These are phyloP conservation scores for Heterodera carotae DNA, from an alignment of 1,140 invertebrate species.

Conservation along the genomic window DNA sequence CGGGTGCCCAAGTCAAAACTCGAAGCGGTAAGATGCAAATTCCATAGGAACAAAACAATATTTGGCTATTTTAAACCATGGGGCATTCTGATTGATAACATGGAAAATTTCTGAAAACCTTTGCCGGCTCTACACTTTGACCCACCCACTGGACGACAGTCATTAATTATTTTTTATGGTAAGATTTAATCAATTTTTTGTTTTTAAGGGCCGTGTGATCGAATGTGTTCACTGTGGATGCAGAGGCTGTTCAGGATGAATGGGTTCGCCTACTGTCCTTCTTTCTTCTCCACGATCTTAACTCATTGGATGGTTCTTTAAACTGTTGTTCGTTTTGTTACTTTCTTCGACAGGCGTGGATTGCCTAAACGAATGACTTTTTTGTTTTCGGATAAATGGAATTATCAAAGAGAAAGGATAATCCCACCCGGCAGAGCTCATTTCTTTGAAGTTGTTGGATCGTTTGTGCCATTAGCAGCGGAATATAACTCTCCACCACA, in stretches of 20 bases:
- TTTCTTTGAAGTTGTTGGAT: not conserved
- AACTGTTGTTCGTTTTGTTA: not conserved
- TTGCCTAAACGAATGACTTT: not conserved
- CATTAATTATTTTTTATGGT: not conserved
- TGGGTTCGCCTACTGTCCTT: not conserved
- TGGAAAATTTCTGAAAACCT: no score
- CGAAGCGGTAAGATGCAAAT: conserved; percentile 85
- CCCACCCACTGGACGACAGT: no score
- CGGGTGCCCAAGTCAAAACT: conserved; percentile 95
- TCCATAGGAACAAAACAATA: not conserved
- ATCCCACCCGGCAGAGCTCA: not conserved
- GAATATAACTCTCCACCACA: not conserved
- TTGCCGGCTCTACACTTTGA: no score
- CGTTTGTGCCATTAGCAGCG: not conserved
- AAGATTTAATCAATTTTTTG: conserved; percentile 35
- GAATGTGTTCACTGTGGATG: conserved; percentile 66
- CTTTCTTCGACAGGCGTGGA: not conserved
- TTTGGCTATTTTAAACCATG: no score
- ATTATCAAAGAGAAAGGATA: not conserved
- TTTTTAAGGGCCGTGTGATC: conserved; percentile 58
- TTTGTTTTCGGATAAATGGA: not conserved
- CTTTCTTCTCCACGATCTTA: not conserved
- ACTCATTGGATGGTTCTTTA: not conserved
- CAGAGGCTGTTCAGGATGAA: conserved; percentile 63
- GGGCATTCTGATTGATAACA: no score